These are phyloP conservation scores for Clarias fuscus DNA, from an alignment of 2,797 vertebrate species.

Conservation along the genomic window DNA sequence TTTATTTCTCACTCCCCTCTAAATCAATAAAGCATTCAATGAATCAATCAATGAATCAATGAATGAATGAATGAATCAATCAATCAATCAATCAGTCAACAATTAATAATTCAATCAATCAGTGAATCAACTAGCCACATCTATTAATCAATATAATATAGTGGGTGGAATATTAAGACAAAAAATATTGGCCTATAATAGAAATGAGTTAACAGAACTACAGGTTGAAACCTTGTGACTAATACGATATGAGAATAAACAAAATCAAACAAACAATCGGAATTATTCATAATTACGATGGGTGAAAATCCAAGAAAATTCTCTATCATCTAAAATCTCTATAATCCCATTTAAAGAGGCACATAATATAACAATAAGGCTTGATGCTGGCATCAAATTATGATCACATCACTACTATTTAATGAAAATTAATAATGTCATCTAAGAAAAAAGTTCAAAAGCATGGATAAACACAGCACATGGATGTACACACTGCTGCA, in stretches of 20 bases:
- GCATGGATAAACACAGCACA: background rate
- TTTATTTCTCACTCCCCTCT: background rate
- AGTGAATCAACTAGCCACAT: background rate
- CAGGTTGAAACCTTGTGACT: background rate
- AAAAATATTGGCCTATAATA: background rate
- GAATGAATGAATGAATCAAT: background rate
- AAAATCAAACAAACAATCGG: background rate
- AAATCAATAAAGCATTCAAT: background rate
- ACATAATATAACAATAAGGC: background rate
- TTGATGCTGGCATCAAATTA: background rate
- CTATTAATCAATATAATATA: background rate
- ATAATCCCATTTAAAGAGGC: background rate
- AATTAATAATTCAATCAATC: background rate
- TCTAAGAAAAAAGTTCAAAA: too few species aligned
- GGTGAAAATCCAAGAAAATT: background rate
- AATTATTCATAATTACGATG: too few species aligned
- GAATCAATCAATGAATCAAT: background rate
- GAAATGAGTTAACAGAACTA: too few species aligned
- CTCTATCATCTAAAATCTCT: background rate
- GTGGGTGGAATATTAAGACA: background rate
- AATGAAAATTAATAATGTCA: background rate
- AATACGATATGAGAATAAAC: background rate
- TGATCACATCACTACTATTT: background rate
- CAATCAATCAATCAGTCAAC: background rate
- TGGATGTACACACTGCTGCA: background rate